These are phyloP conservation scores for Perdita meconis DNA, from an alignment of 2,888 invertebrate species.

Conservation along the genomic window DNA sequence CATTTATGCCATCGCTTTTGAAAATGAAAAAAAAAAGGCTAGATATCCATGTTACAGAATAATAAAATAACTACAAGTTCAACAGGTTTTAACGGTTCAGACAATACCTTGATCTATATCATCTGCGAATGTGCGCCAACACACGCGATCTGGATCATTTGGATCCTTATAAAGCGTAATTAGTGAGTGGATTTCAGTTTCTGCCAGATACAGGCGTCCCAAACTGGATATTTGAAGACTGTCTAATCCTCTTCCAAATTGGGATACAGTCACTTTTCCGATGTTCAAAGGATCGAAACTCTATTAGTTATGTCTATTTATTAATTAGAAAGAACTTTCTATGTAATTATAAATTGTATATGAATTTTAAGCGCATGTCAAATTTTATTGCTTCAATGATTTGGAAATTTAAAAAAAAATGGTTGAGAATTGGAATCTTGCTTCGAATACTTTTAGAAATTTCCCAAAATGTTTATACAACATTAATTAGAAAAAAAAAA, in stretches of 20 bases:
- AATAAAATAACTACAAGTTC: too few species aligned
- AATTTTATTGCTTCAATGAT: too few species aligned
- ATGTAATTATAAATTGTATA: too few species aligned
- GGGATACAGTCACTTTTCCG: conserved; percentile 89
- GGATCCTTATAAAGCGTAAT: conserved; percentile 89
- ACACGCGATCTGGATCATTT: conserved; percentile 88
- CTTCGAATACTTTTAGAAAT: too few species aligned
- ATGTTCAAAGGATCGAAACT: conserved; percentile 89
- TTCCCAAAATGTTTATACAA: too few species aligned
- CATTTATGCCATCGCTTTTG: too few species aligned
- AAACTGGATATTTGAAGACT: conserved; percentile 87
- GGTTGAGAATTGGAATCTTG: too few species aligned
- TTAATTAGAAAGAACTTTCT: too few species aligned
- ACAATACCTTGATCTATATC: conserved; percentile 90
- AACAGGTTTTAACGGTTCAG: neutral
- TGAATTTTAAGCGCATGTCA: neutral
- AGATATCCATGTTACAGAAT: too few species aligned
- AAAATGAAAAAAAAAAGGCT: too few species aligned
- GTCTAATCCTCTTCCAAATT: conserved; percentile 90
- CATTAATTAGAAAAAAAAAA: too few species aligned
- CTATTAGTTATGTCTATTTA: conserved; percentile 80
- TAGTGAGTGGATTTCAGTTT: conserved; percentile 88
- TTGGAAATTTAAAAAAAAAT: too few species aligned
- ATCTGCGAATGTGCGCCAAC: conserved; percentile 91
- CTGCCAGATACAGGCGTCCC: conserved; percentile 86